These are phyloP conservation scores for Manis pentadactyla DNA, from an alignment of 2,797 vertebrate species.

Conservation along the genomic window DNA sequence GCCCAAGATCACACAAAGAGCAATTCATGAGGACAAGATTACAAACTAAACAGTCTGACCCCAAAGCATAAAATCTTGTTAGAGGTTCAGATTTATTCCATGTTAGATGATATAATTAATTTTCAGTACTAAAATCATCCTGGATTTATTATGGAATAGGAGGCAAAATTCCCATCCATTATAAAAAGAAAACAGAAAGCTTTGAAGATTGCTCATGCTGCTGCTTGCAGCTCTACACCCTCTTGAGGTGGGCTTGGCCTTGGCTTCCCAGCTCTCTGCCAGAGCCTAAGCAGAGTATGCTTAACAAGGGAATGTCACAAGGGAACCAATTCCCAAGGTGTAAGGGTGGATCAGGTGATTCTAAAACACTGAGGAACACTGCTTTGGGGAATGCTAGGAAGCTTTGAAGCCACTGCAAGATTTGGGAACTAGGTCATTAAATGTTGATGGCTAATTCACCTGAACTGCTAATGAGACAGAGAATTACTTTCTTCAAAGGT, in stretches of 20 bases:
- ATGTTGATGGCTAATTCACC: not conserved
- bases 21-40: not conserved
- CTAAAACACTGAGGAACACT: not conserved
- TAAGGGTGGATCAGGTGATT: not conserved
- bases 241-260: not conserved
- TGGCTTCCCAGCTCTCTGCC: not conserved
- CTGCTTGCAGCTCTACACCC: not conserved
- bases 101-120: not conserved
- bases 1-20: not conserved
- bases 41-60: constrained; percentile 12
- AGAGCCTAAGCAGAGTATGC: not conserved
- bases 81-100: constrained; percentile 9
- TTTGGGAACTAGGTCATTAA: constrained; percentile 9
- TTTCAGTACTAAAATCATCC: constrained; percentile 55
- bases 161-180: not conserved
- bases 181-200: constrained; percentile 18
- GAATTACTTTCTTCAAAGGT: not conserved
- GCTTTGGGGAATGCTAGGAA: not conserved
- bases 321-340: not conserved
- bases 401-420: constrained; percentile 9
- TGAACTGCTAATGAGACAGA: not conserved
- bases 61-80: not conserved
- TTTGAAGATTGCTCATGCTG: not conserved
- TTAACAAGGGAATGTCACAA: not conserved
- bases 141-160: not conserved